phyloP scores from a whole-genome alignment of 2,797 vertebrate species.

The Pelodytes ibericus region DNA sequence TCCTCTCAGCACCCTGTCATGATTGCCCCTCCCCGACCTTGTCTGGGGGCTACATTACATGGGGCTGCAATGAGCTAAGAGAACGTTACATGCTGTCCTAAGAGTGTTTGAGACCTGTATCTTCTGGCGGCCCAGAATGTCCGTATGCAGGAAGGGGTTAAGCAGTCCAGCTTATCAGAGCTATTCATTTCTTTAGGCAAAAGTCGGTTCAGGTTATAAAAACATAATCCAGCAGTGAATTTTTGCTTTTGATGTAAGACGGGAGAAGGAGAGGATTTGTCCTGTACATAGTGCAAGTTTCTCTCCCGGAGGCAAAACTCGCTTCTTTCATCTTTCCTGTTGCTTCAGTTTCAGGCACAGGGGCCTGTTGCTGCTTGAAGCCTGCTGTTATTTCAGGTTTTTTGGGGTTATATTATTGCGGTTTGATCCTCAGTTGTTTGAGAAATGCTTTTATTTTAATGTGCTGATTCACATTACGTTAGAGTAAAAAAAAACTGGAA shows the following conservation, averaged over 20 bases:
- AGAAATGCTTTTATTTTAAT: not conserved
- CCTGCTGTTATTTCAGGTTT: not conserved
- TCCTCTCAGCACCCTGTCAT: too few relatives aligned
- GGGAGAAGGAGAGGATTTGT: constrained; percentile 1
- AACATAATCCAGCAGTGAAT: constrained; percentile 19
- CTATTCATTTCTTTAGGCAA: constrained; percentile 26
- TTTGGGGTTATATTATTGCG: too few relatives aligned
- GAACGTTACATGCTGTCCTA: too few relatives aligned
- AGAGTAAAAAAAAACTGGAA: too few relatives aligned
- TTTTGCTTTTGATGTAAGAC: constrained; percentile 20
- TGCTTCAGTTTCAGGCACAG: constrained; percentile 4
- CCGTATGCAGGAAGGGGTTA: too few relatives aligned
- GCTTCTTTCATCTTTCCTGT: constrained; percentile 14
- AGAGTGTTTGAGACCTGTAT: too few relatives aligned
- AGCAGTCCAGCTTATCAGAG: constrained; percentile 10
- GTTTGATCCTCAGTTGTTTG: not conserved
- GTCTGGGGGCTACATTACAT: too few relatives aligned
- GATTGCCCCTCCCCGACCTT: too few relatives aligned
- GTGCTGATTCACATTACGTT: too few relatives aligned
- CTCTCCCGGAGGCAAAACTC: constrained; percentile 28
- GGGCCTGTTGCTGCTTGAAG: not conserved
- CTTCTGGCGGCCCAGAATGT: too few relatives aligned
- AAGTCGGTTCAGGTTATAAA: constrained; percentile 16
- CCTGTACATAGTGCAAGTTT: constrained; percentile 1
- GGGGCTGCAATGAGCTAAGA: too few relatives aligned